Conservation (phyloP, 1,140 invertebrate species). For the Bombus sibiricus region DNA sequence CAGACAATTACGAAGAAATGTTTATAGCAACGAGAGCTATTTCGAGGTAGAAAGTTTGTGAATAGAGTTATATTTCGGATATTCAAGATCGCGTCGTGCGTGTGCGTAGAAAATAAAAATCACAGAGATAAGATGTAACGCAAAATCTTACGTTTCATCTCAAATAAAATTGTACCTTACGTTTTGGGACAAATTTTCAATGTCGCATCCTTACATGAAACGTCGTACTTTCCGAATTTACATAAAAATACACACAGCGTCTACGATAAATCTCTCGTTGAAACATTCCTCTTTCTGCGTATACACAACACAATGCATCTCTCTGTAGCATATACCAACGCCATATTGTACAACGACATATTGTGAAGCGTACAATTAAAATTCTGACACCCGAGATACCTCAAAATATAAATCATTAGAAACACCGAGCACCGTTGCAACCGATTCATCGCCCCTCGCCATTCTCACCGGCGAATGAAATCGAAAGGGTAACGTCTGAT, state of each 20-base stretch:
- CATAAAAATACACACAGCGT: neutral
- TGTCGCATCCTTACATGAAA: neutral
- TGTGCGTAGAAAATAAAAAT: neutral
- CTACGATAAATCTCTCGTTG: neutral
- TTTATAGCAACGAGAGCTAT: neutral
- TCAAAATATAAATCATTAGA: conserved; percentile 4
- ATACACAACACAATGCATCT: neutral
- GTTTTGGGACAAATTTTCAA: neutral
- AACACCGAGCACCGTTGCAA: neutral
- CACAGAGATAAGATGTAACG: neutral
- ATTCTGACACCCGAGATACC: neutral
- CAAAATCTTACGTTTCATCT: neutral
- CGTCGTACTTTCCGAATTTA: no score
- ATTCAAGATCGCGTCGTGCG: neutral
- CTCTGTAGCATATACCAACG: no score
- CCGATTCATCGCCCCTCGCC: neutral
- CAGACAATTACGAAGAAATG: neutral
- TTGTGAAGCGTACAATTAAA: neutral
- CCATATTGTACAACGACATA: neutral
- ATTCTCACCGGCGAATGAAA: neutral
- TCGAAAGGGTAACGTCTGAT: conserved; percentile 11
- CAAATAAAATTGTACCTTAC: neutral
- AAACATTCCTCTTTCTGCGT: neutral
- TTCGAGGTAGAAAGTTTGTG: neutral
- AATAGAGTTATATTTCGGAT: neutral